Evolutionary conservation across 2,113 vertebrate genomes (phyloP), one percentile per base, ranked within the genome.

Genomic region (Brachypteracias leptosomus): DNA sequence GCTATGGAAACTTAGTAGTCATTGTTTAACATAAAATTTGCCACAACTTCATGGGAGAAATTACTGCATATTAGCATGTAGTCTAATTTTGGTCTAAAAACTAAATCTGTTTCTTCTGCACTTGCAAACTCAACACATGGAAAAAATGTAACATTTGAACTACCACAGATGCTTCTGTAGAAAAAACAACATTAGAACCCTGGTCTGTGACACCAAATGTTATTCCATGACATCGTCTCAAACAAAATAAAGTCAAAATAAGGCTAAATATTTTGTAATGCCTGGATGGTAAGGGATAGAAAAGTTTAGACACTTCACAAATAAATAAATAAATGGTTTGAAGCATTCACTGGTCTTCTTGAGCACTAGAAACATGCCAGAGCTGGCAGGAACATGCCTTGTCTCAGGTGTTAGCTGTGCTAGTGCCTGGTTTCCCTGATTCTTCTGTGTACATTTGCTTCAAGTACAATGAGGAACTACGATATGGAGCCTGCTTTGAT

Each of bases 231-330:
- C 36, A 85, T 22, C 2, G 0, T 20, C 66, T 65, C 40, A 36
- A 62, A 68, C 36, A 78, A 74, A 88, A 88, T 40, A 75, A 49
- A 6, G 18, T 71, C 42, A 80, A 75, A 71, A 70, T 17, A 94
- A 89, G 62, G 11, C 49, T 71, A 88, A 87, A 94, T 66, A 62
- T 94, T 93, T 88, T 71, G 38, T 68, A 90, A 35, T 55, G 36
- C n/a, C 6, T 24, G 16, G n/a, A 47, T 51, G 65, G 28, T 67
- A 67, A 17, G 75, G 42, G 28, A 63, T 22, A 82, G 44, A 86
- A 33, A 65, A 72, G 33, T 38, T 65, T 47, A 68, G 24, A 21
- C 4, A 16, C 33, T 72, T 71, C 44, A 44, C 44, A 94, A 81
- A 40, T 31, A 88, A 75, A 91, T 71, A 88, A 80, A 89, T 31